Evolutionary conservation across 2,888 invertebrate genomes (phyloP).

Genomic region (Andrena marginata): DNA sequence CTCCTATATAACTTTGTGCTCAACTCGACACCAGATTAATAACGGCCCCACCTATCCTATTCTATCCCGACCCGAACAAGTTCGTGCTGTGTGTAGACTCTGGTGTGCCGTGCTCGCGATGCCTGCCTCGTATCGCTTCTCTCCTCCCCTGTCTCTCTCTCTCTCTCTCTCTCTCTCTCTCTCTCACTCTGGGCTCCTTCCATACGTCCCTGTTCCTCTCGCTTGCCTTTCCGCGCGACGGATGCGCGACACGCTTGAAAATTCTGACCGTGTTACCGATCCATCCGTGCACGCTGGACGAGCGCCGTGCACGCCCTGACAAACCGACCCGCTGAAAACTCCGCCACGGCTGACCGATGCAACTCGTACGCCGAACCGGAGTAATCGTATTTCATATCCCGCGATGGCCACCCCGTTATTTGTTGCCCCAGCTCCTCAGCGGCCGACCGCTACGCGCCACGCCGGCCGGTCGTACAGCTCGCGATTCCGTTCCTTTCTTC

Average conservation of each 20-base stretch:
- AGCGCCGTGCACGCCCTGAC: conserved; percentile 65
- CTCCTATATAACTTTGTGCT: conserved; percentile 85
- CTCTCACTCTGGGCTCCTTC: conserved; percentile 3
- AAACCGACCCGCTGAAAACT: conserved; percentile 73
- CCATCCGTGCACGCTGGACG: conserved; percentile 58
- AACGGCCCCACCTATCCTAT: conserved; percentile 84
- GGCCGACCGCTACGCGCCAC: conserved; percentile 12
- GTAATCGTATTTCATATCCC: conserved; percentile 75
- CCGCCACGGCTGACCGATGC: conserved; percentile 73
- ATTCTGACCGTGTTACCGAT: conserved; percentile 74
- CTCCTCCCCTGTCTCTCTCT: conserved; percentile 49
- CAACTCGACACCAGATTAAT: conserved; percentile 85
- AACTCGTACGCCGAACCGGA: conserved; percentile 71
- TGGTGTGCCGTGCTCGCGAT: conserved; percentile 63
- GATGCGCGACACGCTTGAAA: conserved; percentile 75
- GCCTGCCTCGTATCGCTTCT: conserved; percentile 66
- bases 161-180: conserved; percentile 12
- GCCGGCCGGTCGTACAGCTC: conserved; percentile 1
- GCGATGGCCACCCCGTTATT: conserved; percentile 71
- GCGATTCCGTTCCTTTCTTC: background rate
- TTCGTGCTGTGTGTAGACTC: conserved; percentile 77
- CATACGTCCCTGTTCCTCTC: conserved; percentile 6
- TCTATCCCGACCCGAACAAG: conserved; percentile 81
- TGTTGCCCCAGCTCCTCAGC: conserved; percentile 40
- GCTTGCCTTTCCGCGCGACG: conserved; percentile 37